phyloP scores from a whole-genome alignment of 2,113 vertebrate species.

The Aphyosemion australe region DNA sequence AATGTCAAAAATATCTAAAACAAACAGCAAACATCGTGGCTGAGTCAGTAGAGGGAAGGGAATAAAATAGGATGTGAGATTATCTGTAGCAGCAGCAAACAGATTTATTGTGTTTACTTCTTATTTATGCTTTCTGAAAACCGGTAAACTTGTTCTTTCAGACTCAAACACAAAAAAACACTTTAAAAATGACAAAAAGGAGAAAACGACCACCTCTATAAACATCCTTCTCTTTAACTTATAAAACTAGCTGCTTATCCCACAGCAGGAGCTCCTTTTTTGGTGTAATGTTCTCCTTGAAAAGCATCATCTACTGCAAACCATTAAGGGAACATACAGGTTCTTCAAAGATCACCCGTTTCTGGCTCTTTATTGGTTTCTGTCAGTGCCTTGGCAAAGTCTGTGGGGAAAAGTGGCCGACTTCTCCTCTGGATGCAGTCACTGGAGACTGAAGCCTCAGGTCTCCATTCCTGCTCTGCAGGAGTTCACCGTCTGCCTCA shows the following conservation, averaged over 20 bases:
- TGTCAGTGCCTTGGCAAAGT: constrained; percentile 45
- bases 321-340: no score
- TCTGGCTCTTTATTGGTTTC: background rate
- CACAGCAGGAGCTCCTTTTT: background rate
- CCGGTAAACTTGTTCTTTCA: no score
- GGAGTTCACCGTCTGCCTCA: constrained; percentile 80
- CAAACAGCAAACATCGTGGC: constrained; percentile 13
- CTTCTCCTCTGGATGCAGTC: constrained; percentile 60
- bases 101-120: no score
- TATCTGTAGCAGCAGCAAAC: no score
- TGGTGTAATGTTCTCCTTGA: background rate
- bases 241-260: background rate
- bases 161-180: no score
- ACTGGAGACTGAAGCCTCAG: constrained; percentile 63
- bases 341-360: background rate
- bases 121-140: no score
- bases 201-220: no score
- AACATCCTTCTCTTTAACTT: no score
- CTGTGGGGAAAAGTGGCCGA: constrained; percentile 79
- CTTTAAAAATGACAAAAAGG: no score
- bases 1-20: constrained; percentile 18
- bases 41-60: background rate
- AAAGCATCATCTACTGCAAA: background rate
- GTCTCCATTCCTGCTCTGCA: constrained; percentile 74
- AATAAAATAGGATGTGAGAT: background rate